Base-by-base conservation (phyloP, 2,888 invertebrate genomes). In the Stenchaetothrips biformis region DNA sequence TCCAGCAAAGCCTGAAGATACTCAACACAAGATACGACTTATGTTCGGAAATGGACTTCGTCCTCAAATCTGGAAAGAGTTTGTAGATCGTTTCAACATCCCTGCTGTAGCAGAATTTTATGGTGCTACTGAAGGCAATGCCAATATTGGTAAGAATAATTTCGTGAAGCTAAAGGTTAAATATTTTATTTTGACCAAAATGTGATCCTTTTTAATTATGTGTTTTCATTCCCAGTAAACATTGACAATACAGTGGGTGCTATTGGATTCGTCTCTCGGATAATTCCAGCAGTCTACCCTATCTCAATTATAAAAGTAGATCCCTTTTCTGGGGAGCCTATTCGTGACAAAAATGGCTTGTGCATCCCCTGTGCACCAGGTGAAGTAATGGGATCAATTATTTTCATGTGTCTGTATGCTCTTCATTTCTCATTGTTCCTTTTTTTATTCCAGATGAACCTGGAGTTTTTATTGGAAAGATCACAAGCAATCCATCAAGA, bases 71-170 rank as follows among this genome's bases (percentile, higher is more conserved):
- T 99, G 99, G 99, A 90, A 92, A 82, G 91, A 93, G 84, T 98
- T 99, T 85, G 92, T 94, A 2, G 91, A 94, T 80, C 91, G 92
- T 79, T 94, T 94, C 87, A 90, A 92, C 85, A 92, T 96, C 81
- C 89, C 92, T 78, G 90, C 92, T 84, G 93, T 99, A 84, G 94
- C 93, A 80, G 99, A 99, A 88, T 92, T 99, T 84, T 99, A 99
- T 87, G 99, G 98, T 18, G 95, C 98, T 2, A 99, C 99, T 0
- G 99, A 99, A 88, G 98, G 98, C 85, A 99, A 98, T 87, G 95
- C 97, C 4, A 98, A 96, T 88, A 92, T 98, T 82, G 91, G 93
- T 93, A 87, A 88, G 89, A 87, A 8, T 62, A 11, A 11, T 77
- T 67, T 7, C 74, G 13, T 81, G 6, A n/a, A 59, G 37, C 37